phyloP scores from a whole-genome alignment of 2,797 vertebrate species.

The Hylomyscus alleni region DNA sequence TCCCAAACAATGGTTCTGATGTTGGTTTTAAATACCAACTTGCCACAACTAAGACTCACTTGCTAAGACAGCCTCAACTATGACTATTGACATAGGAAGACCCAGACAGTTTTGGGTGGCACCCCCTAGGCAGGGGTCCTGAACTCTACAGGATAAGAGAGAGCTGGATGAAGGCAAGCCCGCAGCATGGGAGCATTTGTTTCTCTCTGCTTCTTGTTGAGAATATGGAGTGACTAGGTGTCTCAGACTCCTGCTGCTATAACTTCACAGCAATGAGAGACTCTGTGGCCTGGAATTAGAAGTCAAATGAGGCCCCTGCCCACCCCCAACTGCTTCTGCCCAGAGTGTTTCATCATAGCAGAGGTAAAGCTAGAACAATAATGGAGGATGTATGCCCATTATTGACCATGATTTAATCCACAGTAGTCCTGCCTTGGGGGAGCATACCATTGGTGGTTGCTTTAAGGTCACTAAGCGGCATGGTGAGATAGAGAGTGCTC shows the following conservation, averaged over 20 bases:
- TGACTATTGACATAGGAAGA: neutral
- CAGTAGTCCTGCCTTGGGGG: accelerated
- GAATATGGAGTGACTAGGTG: neutral
- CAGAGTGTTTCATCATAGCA: neutral
- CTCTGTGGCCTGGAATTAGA: neutral
- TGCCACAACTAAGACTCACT: neutral
- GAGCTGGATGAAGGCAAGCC: neutral
- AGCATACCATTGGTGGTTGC: accelerated
- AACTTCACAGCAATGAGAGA: neutral
- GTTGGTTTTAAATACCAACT: neutral
- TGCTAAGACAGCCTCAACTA: neutral
- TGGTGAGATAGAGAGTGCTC: neutral
- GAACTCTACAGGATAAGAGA: neutral
- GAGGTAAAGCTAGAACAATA: neutral
- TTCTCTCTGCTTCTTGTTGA: neutral
- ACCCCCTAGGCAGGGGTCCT: neutral
- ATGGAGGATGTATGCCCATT: neutral
- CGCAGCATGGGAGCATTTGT: neutral
- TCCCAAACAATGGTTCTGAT: neutral
- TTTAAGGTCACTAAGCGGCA: neutral
- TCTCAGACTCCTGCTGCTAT: neutral
- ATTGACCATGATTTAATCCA: neutral
- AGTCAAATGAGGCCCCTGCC: neutral
- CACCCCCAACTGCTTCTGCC: neutral
- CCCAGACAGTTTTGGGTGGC: neutral